Percentiles rank a stretch among this genome's conserved stretches.
phyloP scores from a whole-genome alignment of 2,113 vertebrate genomes.

The Pomatorhinus ruficollis region DNA sequence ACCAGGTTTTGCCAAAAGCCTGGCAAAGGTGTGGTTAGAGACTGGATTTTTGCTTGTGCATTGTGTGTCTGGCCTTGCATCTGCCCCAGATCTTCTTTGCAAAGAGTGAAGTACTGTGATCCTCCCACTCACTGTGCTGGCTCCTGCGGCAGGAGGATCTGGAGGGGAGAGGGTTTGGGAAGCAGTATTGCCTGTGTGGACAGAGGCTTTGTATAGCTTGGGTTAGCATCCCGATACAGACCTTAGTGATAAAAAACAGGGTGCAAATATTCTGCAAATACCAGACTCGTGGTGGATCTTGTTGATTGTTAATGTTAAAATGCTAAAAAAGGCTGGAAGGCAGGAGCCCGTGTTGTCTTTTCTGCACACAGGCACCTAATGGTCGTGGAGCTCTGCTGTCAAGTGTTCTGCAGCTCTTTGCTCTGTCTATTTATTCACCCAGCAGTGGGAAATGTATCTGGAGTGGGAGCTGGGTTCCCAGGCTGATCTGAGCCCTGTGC shows the following conservation, averaged over 20 bases:
- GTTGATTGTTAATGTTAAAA: neutral
- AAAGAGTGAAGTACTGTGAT: neutral
- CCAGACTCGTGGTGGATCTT: neutral
- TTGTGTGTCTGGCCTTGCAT: neutral
- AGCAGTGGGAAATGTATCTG: neutral
- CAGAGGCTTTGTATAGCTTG: neutral
- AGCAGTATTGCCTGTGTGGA: neutral
- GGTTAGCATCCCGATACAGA: neutral
- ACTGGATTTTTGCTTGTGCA: neutral
- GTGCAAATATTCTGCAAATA: neutral
- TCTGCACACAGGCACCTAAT: neutral
- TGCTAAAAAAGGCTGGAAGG: neutral
- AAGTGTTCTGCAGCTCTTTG: neutral
- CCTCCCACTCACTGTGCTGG: neutral
- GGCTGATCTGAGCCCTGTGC: neutral
- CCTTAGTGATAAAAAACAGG: neutral
- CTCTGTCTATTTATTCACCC: neutral
- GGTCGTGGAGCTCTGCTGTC: fast-evolving
- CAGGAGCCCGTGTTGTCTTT: neutral
- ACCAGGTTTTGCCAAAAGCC: neutral
- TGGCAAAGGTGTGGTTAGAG: neutral
- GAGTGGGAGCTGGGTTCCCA: neutral
- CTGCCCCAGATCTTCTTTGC: neutral
- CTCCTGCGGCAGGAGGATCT: neutral
- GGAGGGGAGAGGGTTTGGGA: neutral